phyloP scores from a whole-genome alignment of 2,888 invertebrate genomes.

The Papilio elwesi region DNA sequence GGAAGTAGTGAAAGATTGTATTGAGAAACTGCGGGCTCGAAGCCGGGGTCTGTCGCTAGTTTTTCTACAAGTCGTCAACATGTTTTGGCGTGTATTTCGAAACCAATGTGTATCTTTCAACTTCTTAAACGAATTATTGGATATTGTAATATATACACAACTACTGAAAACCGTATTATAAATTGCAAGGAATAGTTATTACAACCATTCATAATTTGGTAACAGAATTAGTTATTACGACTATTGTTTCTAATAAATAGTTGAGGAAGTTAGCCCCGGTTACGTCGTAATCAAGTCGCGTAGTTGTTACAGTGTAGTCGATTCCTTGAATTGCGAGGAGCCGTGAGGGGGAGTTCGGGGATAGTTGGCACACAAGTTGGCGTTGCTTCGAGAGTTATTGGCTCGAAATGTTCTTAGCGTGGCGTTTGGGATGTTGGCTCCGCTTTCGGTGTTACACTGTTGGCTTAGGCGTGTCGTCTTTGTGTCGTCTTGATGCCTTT shows the following conservation, averaged over 20 bases:
- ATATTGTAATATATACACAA: too few relatives aligned
- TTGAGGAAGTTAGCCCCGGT: conserved; percentile 47
- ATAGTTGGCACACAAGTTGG: conserved; percentile 48
- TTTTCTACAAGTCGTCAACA: too few relatives aligned
- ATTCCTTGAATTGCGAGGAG: conserved; percentile 49
- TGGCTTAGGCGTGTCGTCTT: conserved; percentile 29
- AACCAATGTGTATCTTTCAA: too few relatives aligned
- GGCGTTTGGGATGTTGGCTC: conserved; percentile 45
- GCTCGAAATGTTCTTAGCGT: conserved; percentile 51
- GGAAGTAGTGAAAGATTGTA: too few relatives aligned
- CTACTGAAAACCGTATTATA: too few relatives aligned
- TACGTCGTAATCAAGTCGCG: conserved; percentile 26
- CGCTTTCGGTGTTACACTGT: conserved; percentile 37
- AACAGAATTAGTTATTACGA: conserved; percentile 28
- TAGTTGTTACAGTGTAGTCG: conserved; percentile 47
- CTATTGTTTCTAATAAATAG: conserved; percentile 52
- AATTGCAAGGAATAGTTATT: neutral
- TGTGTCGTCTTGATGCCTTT: conserved; percentile 20
- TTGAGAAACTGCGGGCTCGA: too few relatives aligned
- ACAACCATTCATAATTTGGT: conserved; percentile 7
- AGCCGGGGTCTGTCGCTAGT: too few relatives aligned
- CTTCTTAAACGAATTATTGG: too few relatives aligned
- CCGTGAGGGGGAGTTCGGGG: conserved; percentile 45
- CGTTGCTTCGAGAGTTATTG: conserved; percentile 50
- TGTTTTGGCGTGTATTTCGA: too few relatives aligned